phyloP scores from a whole-genome alignment of 2,797 vertebrate genomes.

The Artibeus jamaicensis region DNA sequence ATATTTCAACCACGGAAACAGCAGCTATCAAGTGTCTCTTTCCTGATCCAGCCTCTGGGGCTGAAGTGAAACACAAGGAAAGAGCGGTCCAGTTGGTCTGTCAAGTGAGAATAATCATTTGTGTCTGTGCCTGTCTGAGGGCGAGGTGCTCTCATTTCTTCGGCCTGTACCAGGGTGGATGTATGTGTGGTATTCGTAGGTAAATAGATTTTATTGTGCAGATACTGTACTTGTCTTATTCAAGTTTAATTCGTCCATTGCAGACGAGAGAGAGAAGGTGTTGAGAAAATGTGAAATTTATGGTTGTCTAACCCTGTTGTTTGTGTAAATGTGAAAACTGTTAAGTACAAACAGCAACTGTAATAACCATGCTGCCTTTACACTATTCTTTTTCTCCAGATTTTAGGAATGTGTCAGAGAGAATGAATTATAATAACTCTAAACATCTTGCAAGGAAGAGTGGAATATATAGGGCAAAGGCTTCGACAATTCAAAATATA shows the following conservation, averaged over 20 bases:
- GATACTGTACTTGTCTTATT: neutral
- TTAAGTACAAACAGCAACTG: conserved; percentile 36
- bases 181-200: neutral
- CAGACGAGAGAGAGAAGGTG: neutral
- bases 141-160: conserved; percentile 54
- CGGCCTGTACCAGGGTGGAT: conserved; percentile 10
- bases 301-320: conserved; percentile 42
- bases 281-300: conserved; percentile 24
- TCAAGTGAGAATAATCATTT: conserved; percentile 85
- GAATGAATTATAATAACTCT: neutral
- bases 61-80: conserved; percentile 81
- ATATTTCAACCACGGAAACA: conserved; percentile 89
- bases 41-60: conserved; percentile 82
- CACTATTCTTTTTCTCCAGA: neutral
- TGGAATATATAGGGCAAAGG: neutral
- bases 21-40: conserved; percentile 87
- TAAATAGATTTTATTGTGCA: neutral
- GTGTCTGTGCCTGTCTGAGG: conserved; percentile 67
- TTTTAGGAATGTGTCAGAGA: neutral
- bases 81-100: conserved; percentile 79
- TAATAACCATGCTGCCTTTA: conserved; percentile 19
- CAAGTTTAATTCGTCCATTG: neutral
- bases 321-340: conserved; percentile 31
- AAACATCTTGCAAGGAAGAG: neutral
- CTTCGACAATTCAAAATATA: neutral